Evolutionary conservation across 2,888 invertebrate genomes (phyloP), one percentile per base, ranked within the genome.

Genomic region (Eupithecia vulgata): DNA sequence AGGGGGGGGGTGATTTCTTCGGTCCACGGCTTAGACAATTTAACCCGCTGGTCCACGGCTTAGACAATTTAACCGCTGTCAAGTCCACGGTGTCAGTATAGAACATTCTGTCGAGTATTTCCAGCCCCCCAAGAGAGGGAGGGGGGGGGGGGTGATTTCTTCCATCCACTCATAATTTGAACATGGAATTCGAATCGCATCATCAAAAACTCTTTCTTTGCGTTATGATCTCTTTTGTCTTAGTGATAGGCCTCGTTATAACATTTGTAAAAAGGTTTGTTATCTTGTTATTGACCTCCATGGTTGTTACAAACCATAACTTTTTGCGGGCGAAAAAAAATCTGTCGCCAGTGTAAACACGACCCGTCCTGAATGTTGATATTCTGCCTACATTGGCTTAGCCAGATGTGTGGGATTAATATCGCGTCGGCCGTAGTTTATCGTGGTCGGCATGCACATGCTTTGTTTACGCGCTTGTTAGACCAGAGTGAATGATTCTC

Each of bases 301-400:
- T 25, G 25, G 13, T 57, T 5, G 57, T 57, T 12, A 57, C 52
- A 57, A 12, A 25, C 57, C 25, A 1, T 12, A 61, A 8, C 8
- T 61, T 34, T 34, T 61, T 17, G 3, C 2, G 15, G 30, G 59
- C 59, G 7, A 61, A 34, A 10, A 15, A 34, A 59, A 61, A 61
- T 61, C 61, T 61, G 34, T 17, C 61, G 17, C 17, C 61, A 34
- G 34, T 61, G 8, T 61, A 30, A 61, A 61, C 61, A 61, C 61
- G 25, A 25, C 12, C 57, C 5, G 21, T 61, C 10, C 34, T 34
- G 61, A 34, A 61, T 61, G 61, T 65, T 37, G 65, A 42, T 65
- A 65, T 65, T 65, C 64, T 37, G 70, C 40, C 40, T 74, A 72
- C 83, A 82, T 70, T 64, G 62, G 62, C 67, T 72, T 65, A 75